These are phyloP conservation scores for Siphlonurus alternatus DNA, from an alignment of 2,888 invertebrate genomes.

Conservation along the genomic window DNA sequence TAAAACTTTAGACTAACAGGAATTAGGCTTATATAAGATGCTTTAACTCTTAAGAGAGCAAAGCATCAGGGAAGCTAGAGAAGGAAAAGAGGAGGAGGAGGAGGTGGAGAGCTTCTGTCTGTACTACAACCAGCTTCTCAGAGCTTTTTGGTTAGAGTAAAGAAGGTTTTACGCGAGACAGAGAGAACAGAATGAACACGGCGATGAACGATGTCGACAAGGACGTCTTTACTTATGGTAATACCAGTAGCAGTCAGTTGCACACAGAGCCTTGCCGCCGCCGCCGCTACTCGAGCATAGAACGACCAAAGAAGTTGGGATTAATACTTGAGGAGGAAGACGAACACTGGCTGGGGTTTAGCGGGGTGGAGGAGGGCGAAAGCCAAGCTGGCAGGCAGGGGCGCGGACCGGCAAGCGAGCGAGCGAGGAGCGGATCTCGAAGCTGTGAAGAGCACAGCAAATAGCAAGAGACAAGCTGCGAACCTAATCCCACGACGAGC, in stretches of 20 bases:
- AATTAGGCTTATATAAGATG: slow-evolving; percentile 29
- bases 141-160: not conserved
- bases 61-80: slow-evolving; percentile 5
- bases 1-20: slow-evolving; percentile 45
- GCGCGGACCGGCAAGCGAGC: not conserved
- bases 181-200: not conserved
- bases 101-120: not conserved
- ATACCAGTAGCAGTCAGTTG: not conserved
- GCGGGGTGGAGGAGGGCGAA: not conserved
- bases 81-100: slow-evolving; percentile 6
- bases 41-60: slow-evolving; percentile 6
- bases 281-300: too few relatives aligned
- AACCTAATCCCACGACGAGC: not conserved
- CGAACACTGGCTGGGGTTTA: not conserved
- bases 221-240: not conserved
- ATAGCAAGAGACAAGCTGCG: not conserved
- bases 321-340: not conserved
- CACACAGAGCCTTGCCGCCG: too few relatives aligned
- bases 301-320: not conserved
- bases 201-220: not conserved
- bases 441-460: not conserved
- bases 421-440: not conserved
- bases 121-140: not conserved
- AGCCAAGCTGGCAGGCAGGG: not conserved
- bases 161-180: not conserved